phyloP scores from a whole-genome alignment of 1,140 invertebrate genomes.

The Eufriesea mexicana region DNA sequence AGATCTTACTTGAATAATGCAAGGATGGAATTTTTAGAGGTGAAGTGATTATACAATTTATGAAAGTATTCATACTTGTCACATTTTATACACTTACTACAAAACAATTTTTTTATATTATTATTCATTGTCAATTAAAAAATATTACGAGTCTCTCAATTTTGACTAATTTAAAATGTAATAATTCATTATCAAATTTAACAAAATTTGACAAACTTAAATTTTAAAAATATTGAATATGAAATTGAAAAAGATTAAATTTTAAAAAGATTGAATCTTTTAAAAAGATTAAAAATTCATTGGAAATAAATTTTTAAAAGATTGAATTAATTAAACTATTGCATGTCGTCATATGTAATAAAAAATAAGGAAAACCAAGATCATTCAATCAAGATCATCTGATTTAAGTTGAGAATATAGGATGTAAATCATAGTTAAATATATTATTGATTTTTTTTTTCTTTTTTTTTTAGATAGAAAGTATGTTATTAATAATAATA shows the following conservation, averaged over 20 bases:
- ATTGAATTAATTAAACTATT: slow-evolving; percentile 24
- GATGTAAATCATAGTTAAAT: slow-evolving; percentile 13
- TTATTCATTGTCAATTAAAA: slow-evolving; percentile 9
- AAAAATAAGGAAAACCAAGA: slow-evolving; percentile 3
- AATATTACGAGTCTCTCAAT: slow-evolving; percentile 32
- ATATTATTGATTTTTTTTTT: neutral
- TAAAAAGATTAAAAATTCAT: no score
- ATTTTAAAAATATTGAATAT: no score
- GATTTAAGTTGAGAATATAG: slow-evolving; percentile 11
- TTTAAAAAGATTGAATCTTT: no score
- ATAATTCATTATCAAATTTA: slow-evolving; percentile 34
- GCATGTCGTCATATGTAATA: slow-evolving; percentile 24
- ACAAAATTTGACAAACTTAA: neutral
- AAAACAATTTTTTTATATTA: slow-evolving; percentile 41
- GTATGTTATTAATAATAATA: neutral
- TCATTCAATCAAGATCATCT: slow-evolving; percentile 12
- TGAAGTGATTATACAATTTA: slow-evolving; percentile 66
- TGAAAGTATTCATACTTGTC: slow-evolving; percentile 22
- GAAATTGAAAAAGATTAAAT: no score
- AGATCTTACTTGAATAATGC: slow-evolving; percentile 77
- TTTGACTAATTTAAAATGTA: slow-evolving; percentile 29
- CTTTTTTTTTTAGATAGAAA: neutral
- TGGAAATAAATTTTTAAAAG: no score
- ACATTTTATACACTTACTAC: slow-evolving; percentile 33
- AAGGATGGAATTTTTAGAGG: slow-evolving; percentile 79